Base-by-base conservation (phyloP, 2,888 invertebrate species). In the Eucera pruinosa region DNA sequence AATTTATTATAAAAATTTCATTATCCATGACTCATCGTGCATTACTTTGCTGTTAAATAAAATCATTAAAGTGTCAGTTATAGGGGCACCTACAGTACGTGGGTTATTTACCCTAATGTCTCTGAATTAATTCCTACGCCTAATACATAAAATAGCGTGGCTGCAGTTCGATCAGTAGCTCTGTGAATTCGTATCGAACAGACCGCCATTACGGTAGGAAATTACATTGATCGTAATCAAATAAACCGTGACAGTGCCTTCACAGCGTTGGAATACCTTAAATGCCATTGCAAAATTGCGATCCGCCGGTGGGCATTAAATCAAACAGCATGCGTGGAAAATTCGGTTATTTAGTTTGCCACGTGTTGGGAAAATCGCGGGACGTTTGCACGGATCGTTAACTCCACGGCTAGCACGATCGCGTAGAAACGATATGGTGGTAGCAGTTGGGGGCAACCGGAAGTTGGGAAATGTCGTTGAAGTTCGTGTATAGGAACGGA, bases 401-500 rank as follows among this genome's bases (percentile, higher is more conserved):
- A 55, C 39, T 20, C 36, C 20, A 41, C 1, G 33, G 15, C 39
- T 13, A 13, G 39, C 11, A 33, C 72, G 23, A 43, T 57, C 57
- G 61, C 9, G 23, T 11, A 33, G 50, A 41, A 54, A 67, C 50
- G 55, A 27, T 33, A 61, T 2, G 18, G 55, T 36, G 48, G 43
- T 6, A 25, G 18, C 39, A 52, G 30, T 48, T 62, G 43, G 33
- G 25, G 15, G 47, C 18, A 36, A 9, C 45, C 36, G 76, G 77
- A 78, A 76, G 77, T 77, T 66, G 45, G 68, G 52, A 70, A 74
- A 61, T 67, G 60, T 50, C 66, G 70, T 57, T 36, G 61, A 71
- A 58, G 55, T 68, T 78, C 27, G 23, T 25, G 36, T 48, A 5
- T 11, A 9, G n/a, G 13, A 5, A 39, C n/a, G 23, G 39, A 27